Percentiles rank a stretch among this genome's conserved stretches.
Conservation (phyloP, 2,113 vertebrate species). For the Xenopus tropicalis region DNA sequence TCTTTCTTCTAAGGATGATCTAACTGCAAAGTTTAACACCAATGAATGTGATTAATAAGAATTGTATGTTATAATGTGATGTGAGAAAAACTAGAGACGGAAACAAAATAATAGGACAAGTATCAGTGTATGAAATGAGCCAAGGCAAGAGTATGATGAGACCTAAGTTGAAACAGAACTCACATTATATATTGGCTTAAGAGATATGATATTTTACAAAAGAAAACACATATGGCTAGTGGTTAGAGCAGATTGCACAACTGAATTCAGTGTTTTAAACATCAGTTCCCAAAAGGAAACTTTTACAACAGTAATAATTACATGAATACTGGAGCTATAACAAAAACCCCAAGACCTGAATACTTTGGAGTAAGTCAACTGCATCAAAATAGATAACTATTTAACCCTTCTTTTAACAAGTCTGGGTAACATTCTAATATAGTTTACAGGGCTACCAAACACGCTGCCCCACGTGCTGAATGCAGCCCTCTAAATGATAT, state of each 20-base stretch:
- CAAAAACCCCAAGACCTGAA: background rate
- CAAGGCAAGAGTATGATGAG: background rate
- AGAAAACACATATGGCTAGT: background rate
- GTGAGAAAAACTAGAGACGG: too few relatives aligned
- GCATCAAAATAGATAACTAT: background rate
- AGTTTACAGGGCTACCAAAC: background rate
- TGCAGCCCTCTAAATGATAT: too few relatives aligned
- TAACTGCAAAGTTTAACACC: too few relatives aligned
- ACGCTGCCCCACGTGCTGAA: too few relatives aligned
- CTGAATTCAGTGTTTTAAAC: conserved; percentile 1
- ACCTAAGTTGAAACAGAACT: background rate
- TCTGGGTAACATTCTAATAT: too few relatives aligned
- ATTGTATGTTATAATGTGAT: background rate
- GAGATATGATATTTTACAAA: background rate
- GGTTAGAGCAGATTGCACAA: conserved; percentile 20
- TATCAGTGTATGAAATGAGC: background rate
- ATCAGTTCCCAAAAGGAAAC: conserved; percentile 25
- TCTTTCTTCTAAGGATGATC: too few relatives aligned
- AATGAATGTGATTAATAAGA: too few relatives aligned
- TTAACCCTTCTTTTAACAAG: too few relatives aligned
- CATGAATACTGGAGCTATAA: conserved; percentile 21
- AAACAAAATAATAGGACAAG: too few relatives aligned
- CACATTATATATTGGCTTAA: conserved; percentile 5
- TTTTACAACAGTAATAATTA: conserved; percentile 25
- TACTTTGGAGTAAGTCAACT: background rate